phyloP scores from a whole-genome alignment of 1,140 invertebrate genomes.

The Drosophila suzukii region DNA sequence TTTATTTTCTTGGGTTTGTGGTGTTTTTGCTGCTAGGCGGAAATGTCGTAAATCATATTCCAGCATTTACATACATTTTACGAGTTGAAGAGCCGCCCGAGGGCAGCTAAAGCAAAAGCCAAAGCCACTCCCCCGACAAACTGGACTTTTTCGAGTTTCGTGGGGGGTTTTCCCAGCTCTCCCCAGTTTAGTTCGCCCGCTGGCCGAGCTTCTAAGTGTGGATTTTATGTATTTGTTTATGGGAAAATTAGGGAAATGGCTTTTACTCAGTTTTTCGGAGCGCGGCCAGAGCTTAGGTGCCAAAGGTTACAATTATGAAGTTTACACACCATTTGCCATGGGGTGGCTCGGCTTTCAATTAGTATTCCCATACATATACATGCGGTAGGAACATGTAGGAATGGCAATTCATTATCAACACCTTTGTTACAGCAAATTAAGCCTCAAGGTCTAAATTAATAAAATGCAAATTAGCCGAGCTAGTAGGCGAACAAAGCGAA shows the following conservation, averaged over 20 bases:
- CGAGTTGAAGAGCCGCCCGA: slow-evolving; percentile 54
- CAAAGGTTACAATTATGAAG: slow-evolving; percentile 83
- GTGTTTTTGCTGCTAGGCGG: slow-evolving; percentile 36
- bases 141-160: slow-evolving; percentile 5
- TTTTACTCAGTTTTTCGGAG: slow-evolving; percentile 60
- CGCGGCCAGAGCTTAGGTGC: slow-evolving; percentile 50
- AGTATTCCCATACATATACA: slow-evolving; percentile 4
- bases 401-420: slow-evolving; percentile 77
- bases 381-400: slow-evolving; percentile 19
- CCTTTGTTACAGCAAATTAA: slow-evolving; percentile 82
- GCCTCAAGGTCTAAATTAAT: slow-evolving; percentile 68
- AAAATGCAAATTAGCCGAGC: slow-evolving; percentile 67
- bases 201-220: slow-evolving; percentile 74
- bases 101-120: slow-evolving; percentile 24
- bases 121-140: slow-evolving; percentile 33
- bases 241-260: slow-evolving; percentile 83
- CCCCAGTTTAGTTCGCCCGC: slow-evolving; percentile 25
- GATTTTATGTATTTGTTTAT: slow-evolving; percentile 84
- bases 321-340: slow-evolving; percentile 80
- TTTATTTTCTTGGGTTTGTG: slow-evolving; percentile 17
- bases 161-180: slow-evolving; percentile 10
- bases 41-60: slow-evolving; percentile 81
- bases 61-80: slow-evolving; percentile 80
- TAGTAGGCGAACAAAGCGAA: slow-evolving; percentile 35
- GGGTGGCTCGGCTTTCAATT: slow-evolving; percentile 55